Conservation (phyloP, 2,797 vertebrate genomes). For the Dallia pectoralis region DNA sequence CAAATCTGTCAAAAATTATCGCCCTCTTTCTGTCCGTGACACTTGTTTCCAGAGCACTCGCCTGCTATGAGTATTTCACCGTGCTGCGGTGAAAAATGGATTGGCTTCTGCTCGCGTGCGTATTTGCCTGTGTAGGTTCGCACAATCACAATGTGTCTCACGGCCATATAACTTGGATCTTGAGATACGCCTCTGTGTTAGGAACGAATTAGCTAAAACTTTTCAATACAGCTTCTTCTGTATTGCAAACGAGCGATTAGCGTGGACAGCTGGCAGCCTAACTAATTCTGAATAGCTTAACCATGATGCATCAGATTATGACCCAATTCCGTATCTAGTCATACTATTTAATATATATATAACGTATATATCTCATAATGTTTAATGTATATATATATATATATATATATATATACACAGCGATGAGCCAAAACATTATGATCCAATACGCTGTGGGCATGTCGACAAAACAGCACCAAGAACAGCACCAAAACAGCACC, state of each 20-base stretch:
- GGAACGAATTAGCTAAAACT: slow-evolving; percentile 52
- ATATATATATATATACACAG: too few species aligned
- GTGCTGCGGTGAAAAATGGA: neutral
- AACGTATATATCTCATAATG: too few species aligned
- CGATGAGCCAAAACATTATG: too few species aligned
- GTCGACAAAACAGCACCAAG: too few species aligned
- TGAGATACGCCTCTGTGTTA: slow-evolving; percentile 26
- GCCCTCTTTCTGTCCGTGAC: slow-evolving; percentile 20
- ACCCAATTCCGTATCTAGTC: neutral
- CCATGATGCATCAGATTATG: neutral
- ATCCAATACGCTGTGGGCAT: too few species aligned
- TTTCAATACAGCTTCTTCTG: slow-evolving; percentile 19
- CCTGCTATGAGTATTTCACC: neutral
- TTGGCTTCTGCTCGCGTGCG: slow-evolving; percentile 14
- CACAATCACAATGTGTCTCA: neutral
- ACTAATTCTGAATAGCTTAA: neutral
- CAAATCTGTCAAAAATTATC: slow-evolving; percentile 49
- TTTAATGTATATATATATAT: too few species aligned
- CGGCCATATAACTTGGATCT: slow-evolving; percentile 14
- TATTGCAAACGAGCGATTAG: slow-evolving; percentile 44
- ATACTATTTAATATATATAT: neutral
- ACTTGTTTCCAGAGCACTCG: slow-evolving; percentile 14
- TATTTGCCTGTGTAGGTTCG: slow-evolving; percentile 10
- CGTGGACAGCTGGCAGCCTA: neutral
- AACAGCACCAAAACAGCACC: too few species aligned